phyloP scores from a whole-genome alignment of 2,888 invertebrate genomes.

The Chrysolina haemoptera region DNA sequence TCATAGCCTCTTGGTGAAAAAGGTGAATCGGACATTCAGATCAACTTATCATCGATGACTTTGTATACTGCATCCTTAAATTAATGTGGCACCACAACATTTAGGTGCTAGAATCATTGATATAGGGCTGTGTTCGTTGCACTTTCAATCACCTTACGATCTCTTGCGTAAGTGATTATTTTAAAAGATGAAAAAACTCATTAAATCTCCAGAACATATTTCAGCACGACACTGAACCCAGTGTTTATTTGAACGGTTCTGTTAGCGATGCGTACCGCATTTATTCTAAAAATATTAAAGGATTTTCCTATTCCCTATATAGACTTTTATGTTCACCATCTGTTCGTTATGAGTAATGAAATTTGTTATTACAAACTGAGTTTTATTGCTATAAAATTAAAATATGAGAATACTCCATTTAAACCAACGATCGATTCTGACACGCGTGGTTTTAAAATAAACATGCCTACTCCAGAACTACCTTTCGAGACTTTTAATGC shows the following conservation, averaged over 20 bases:
- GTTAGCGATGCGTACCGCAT: slow-evolving; percentile 27
- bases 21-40: no score
- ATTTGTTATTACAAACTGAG: slow-evolving; percentile 48
- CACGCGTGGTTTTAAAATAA: slow-evolving; percentile 15
- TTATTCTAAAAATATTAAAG: slow-evolving; percentile 46
- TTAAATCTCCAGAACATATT: not conserved
- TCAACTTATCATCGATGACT: no score
- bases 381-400: slow-evolving; percentile 46
- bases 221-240: slow-evolving; percentile 18
- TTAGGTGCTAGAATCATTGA: no score
- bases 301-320: slow-evolving; percentile 47
- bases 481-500: not conserved
- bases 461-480: not conserved
- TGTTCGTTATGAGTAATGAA: slow-evolving; percentile 46
- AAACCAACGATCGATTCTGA: slow-evolving; percentile 9
- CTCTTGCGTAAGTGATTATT: not conserved
- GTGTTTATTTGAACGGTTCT: slow-evolving; percentile 20
- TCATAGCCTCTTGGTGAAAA: no score
- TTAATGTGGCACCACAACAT: no score
- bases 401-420: slow-evolving; percentile 34
- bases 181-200: not conserved
- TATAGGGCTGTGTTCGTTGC: no score
- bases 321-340: slow-evolving; percentile 49
- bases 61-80: no score
- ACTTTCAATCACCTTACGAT: no score